Percentiles rank a stretch among this genome's conserved stretches.
Evolutionary conservation across 2,888 invertebrate genomes (phyloP).

Genomic region (Parochlus steinenii): DNA sequence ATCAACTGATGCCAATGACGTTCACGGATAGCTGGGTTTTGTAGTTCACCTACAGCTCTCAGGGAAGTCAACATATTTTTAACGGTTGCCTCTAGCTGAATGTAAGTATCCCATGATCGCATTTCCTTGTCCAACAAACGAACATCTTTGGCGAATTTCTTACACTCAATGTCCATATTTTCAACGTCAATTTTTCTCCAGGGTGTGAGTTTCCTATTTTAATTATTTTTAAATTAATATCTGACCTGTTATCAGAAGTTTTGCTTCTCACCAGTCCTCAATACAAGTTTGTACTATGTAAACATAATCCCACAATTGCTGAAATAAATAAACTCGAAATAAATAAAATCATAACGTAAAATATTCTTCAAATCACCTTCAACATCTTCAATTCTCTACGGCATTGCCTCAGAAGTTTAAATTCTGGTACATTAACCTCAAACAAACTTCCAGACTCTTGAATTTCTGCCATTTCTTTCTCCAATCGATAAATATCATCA

Average conservation of each 20-base stretch:
- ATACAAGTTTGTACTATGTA: constrained; percentile 79
- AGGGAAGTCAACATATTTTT: constrained; percentile 94
- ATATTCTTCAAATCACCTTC: constrained; percentile 39
- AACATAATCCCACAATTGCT: constrained; percentile 94
- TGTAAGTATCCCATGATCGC: constrained; percentile 84
- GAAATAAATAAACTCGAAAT: constrained; percentile 16
- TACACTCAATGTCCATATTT: constrained; percentile 97
- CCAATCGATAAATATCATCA: constrained; percentile 58
- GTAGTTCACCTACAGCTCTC: constrained; percentile 85
- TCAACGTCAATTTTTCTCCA: constrained; percentile 96
- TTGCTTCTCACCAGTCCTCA: constrained; percentile 32
- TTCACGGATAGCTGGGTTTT: constrained; percentile 90
- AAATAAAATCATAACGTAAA: neutral
- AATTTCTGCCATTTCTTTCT: constrained; percentile 71
- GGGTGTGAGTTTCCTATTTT: constrained; percentile 90
- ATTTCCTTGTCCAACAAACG: constrained; percentile 88
- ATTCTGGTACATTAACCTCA: constrained; percentile 89
- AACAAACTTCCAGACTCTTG: constrained; percentile 83
- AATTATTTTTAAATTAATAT: neutral
- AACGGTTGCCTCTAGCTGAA: constrained; percentile 74
- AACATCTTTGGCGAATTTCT: constrained; percentile 91
- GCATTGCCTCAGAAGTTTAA: constrained; percentile 81
- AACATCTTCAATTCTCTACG: constrained; percentile 76
- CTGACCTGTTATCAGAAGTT: constrained; percentile 32
- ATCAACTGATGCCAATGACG: constrained; percentile 95